Conservation (phyloP, 2,113 vertebrate genomes). For the Poeciliopsis occidentalis region DNA sequence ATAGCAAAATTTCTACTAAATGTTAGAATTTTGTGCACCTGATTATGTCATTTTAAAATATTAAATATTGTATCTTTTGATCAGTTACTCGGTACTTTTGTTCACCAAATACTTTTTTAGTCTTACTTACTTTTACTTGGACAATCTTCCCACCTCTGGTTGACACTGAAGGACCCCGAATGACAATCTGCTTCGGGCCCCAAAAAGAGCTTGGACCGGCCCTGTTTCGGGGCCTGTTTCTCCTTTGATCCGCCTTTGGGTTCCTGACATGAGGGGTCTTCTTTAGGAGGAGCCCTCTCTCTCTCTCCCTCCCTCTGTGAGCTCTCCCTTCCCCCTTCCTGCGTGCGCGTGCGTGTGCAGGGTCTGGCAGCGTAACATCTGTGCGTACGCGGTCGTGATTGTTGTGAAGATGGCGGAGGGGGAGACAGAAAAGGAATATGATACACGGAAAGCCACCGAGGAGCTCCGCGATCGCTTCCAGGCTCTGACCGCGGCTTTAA, state of each 20-base stretch:
- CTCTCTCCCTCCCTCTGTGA: constrained; percentile 34
- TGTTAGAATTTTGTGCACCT: no score
- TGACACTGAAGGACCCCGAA: no score
- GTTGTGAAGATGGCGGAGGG: constrained; percentile 99
- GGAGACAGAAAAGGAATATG: constrained; percentile 93
- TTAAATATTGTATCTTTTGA: no score
- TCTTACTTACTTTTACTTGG: no score
- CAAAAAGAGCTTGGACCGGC: not conserved
- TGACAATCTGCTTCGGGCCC: no score
- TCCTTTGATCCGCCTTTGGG: not conserved
- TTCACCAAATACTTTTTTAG: no score
- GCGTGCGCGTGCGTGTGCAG: constrained; percentile 77
- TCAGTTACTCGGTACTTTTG: no score
- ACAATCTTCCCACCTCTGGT: no score
- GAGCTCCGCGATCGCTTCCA: constrained; percentile 87
- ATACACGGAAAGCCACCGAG: constrained; percentile 84
- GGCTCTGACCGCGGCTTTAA: constrained; percentile 84
- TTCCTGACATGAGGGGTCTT: constrained; percentile 52
- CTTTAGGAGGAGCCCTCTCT: constrained; percentile 4
- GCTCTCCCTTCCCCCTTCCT: constrained; percentile 34
- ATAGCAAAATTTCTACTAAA: no score
- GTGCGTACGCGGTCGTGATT: constrained; percentile 94
- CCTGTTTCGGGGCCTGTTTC: not conserved
- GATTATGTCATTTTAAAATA: no score
- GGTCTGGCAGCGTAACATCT: constrained; percentile 80